Percentiles rank a stretch among this genome's conserved stretches.
These are phyloP conservation scores for Drosophila emarginata DNA, from an alignment of 2,888 invertebrate species.

Conservation along the genomic window DNA sequence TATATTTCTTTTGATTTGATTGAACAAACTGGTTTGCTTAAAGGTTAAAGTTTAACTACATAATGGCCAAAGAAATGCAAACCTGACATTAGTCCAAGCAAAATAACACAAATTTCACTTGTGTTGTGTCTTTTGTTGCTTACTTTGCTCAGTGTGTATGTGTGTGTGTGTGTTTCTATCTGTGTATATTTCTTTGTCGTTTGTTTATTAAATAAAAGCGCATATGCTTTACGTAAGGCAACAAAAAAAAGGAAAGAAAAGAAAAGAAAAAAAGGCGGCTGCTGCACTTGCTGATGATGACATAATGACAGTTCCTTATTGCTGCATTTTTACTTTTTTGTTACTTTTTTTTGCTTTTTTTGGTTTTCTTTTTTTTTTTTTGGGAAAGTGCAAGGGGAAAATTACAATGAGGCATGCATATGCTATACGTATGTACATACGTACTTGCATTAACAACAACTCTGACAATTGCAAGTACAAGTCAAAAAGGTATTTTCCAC, in stretches of 20 bases:
- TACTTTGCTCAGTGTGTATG: slow-evolving; percentile 12
- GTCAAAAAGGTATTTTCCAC: slow-evolving; percentile 40
- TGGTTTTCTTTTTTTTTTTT: not conserved
- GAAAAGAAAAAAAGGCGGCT: slow-evolving; percentile 37
- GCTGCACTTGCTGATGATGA: slow-evolving; percentile 53
- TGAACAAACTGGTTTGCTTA: slow-evolving; percentile 55
- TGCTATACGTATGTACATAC: no score
- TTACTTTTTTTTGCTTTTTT: slow-evolving; percentile 34
- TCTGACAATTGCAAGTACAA: not conserved
- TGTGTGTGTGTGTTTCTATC: slow-evolving; percentile 14
- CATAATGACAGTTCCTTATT: slow-evolving; percentile 73
- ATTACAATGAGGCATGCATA: slow-evolving; percentile 16
- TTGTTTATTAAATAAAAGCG: slow-evolving; percentile 69
- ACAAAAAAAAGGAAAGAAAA: not conserved
- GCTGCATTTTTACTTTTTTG: slow-evolving; percentile 49
- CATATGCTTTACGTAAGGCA: slow-evolving; percentile 68
- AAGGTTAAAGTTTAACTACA: slow-evolving; percentile 57
- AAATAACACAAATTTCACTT: slow-evolving; percentile 66
- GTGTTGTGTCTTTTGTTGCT: slow-evolving; percentile 30
- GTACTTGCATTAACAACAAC: no score
- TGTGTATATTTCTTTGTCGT: slow-evolving; percentile 14
- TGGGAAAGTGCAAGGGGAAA: slow-evolving; percentile 43
- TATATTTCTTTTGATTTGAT: slow-evolving; percentile 7
- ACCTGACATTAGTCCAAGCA: slow-evolving; percentile 32
- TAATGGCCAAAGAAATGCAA: slow-evolving; percentile 47